Percentiles rank a stretch among this genome's conserved stretches.
These are phyloP conservation scores for Cryptus armator DNA, from an alignment of 2,888 invertebrate genomes.

Conservation along the genomic window DNA sequence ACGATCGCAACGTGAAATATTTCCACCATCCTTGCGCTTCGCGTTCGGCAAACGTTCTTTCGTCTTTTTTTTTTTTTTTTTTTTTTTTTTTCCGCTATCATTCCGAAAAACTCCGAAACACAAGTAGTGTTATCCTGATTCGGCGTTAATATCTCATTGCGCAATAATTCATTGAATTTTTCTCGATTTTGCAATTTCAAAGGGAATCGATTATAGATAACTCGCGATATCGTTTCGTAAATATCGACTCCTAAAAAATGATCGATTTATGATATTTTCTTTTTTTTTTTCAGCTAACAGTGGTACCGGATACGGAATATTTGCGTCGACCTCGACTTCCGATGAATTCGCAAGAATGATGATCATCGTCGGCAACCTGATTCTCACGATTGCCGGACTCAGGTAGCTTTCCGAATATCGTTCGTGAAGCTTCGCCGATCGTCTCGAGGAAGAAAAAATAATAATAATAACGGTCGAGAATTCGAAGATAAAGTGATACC, in stretches of 20 bases:
- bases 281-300: constrained; percentile 53
- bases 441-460: constrained; percentile 34
- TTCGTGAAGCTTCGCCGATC: constrained; percentile 26
- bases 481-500: constrained; percentile 7
- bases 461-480: constrained; percentile 29
- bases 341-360: constrained; percentile 48
- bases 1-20: constrained; percentile 20
- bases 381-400: constrained; percentile 41
- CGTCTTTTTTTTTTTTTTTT: neutral
- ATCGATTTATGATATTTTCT: neutral
- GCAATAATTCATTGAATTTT: too few species aligned
- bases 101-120: too few species aligned
- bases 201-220: too few species aligned
- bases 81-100: constrained; percentile 9
- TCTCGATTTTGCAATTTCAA: too few species aligned
- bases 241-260: too few species aligned
- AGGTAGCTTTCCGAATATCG: constrained; percentile 59
- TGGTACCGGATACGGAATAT: constrained; percentile 21
- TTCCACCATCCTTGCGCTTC: neutral
- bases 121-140: too few species aligned
- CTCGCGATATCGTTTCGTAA: too few species aligned
- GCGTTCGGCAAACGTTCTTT: neutral
- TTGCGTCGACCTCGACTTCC: constrained; percentile 35
- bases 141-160: too few species aligned
- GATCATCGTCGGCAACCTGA: constrained; percentile 47